A percentile compares a stretch with the other conserved stretches of the same genome.
Evolutionary conservation across 2,113 vertebrate species (phyloP).

Genomic region (Oreotrochilus melanogaster): DNA sequence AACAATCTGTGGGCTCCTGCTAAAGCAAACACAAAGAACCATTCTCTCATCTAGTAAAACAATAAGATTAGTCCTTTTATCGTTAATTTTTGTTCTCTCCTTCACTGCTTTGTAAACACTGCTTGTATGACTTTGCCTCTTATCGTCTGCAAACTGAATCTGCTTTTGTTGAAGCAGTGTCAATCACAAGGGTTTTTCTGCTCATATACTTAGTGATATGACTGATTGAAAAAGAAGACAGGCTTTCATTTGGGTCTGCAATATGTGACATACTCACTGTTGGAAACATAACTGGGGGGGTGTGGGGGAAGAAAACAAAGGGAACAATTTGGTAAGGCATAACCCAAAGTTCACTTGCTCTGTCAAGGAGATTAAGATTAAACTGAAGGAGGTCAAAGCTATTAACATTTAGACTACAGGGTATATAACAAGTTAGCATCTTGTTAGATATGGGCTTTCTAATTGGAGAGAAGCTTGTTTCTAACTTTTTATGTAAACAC

Average conservation of each 20-base stretch:
- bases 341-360: constrained; percentile 72
- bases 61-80: constrained; percentile 83
- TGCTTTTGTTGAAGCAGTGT: constrained; percentile 79
- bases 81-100: constrained; percentile 76
- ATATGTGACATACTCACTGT: constrained; percentile 32
- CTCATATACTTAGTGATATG: constrained; percentile 70
- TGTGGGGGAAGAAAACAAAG: constrained; percentile 49
- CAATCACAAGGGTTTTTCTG: constrained; percentile 76
- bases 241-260: constrained; percentile 66
- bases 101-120: constrained; percentile 80
- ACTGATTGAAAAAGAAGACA: constrained; percentile 68
- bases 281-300: not conserved
- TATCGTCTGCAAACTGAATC: constrained; percentile 79
- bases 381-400: constrained; percentile 77
- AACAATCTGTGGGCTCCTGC: constrained; percentile 58
- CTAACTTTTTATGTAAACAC: constrained; percentile 73
- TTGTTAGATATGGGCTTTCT: constrained; percentile 68
- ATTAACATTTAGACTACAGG: constrained; percentile 78
- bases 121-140: constrained; percentile 80
- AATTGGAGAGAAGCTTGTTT: constrained; percentile 73
- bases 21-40: constrained; percentile 76
- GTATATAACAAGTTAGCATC: constrained; percentile 72
- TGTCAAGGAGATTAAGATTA: constrained; percentile 78
- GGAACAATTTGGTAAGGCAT: constrained; percentile 35
- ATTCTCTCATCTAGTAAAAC: constrained; percentile 78